Conservation (phyloP, 1,140 invertebrate genomes). For the Trachelipus rathkii region DNA sequence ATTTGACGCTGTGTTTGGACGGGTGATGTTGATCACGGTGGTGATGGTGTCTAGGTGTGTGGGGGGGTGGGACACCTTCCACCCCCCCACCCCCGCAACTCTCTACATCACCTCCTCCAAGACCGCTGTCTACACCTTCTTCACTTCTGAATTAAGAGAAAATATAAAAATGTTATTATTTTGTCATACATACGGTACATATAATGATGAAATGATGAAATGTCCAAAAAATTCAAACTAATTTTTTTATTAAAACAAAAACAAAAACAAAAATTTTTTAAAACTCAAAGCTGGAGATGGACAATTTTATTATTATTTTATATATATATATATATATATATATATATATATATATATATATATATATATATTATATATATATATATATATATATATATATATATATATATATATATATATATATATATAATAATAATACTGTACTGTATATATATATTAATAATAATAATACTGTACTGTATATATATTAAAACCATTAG, state of each 20-base stretch:
- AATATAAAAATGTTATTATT: background rate
- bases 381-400: slow-evolving; percentile 18
- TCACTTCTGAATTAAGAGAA: background rate
- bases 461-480: too few species aligned
- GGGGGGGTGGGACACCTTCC: slow-evolving; percentile 16
- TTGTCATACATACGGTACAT: background rate
- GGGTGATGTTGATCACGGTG: slow-evolving; percentile 12
- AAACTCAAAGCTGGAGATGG: background rate
- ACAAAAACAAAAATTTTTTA: background rate
- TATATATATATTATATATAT: slow-evolving; percentile 8
- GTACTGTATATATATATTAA: too few species aligned
- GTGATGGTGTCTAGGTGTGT: slow-evolving; percentile 30
- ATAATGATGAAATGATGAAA: background rate
- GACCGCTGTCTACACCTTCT: slow-evolving; percentile 1
- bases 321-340: slow-evolving; percentile 20
- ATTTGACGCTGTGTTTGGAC: slow-evolving; percentile 43
- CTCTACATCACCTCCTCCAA: background rate
- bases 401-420: slow-evolving; percentile 7
- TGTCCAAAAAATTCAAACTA: background rate
- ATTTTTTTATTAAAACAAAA: background rate
- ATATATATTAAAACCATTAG: too few species aligned
- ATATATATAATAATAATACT: too few species aligned
- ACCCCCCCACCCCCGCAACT: background rate
- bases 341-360: slow-evolving; percentile 21
- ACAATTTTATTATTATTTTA: background rate